Conservation (phyloP, 2,113 vertebrate genomes). For the Xiphophorus couchianus region DNA sequence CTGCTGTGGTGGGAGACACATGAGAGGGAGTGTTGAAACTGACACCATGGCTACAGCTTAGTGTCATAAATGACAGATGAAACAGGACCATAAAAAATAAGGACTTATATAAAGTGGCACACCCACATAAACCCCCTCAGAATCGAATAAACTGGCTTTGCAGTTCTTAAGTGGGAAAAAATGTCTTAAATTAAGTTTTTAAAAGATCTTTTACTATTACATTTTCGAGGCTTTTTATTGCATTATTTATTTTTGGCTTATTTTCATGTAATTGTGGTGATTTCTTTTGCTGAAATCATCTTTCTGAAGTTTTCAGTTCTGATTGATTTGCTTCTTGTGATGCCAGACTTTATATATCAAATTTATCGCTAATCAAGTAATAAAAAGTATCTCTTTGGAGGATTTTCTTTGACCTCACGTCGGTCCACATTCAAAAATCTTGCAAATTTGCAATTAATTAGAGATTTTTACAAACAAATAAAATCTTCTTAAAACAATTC, state of each 20-base stretch:
- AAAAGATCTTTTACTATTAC: not conserved
- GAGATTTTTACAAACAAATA: too few species aligned
- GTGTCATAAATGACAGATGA: slow-evolving; percentile 16
- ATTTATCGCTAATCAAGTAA: not conserved
- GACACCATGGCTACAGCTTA: slow-evolving; percentile 7
- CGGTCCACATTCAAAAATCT: too few species aligned
- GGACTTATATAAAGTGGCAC: slow-evolving; percentile 3
- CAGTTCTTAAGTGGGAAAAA: not conserved
- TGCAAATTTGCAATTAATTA: too few species aligned
- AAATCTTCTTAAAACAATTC: too few species aligned
- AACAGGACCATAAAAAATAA: slow-evolving; percentile 38
- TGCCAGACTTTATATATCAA: not conserved
- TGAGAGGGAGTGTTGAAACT: slow-evolving; percentile 19
- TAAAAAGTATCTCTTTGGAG: not conserved
- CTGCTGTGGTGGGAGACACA: not conserved
- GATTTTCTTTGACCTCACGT: too few species aligned
- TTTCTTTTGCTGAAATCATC: not conserved
- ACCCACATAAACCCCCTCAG: slow-evolving; percentile 14
- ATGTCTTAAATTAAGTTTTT: not conserved
- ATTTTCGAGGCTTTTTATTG: not conserved
- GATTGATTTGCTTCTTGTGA: not conserved
- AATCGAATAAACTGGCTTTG: slow-evolving; percentile 36
- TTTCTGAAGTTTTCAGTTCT: not conserved
- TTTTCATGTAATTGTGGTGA: not conserved
- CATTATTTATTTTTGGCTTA: not conserved